Evolutionary conservation across 1,140 invertebrate species (phyloP).

Genomic region (Cephus cinctus): DNA sequence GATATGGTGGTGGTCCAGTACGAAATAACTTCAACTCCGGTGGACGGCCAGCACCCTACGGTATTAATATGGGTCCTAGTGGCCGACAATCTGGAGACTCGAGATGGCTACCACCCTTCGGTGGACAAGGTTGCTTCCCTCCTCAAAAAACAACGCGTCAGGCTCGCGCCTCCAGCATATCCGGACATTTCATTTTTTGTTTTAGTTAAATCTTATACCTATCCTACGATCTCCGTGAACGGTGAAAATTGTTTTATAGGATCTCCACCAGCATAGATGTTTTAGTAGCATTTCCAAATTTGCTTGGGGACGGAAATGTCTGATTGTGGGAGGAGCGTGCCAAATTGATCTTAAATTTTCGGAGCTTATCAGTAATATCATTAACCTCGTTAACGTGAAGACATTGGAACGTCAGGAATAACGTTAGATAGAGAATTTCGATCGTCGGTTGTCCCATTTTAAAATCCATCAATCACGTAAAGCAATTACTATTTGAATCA

Average conservation of each 20-base stretch:
- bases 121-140: constrained; percentile 38
- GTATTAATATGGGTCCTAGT: constrained; percentile 48
- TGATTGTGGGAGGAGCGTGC: constrained; percentile 17
- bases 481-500: too few species aligned
- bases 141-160: constrained; percentile 22
- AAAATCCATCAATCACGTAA: too few species aligned
- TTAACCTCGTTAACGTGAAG: not conserved
- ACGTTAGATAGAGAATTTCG: too few species aligned
- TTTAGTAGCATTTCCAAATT: constrained; percentile 7
- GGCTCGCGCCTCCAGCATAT: constrained; percentile 15
- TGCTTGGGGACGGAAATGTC: too few species aligned
- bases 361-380: constrained; percentile 4
- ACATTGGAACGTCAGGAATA: too few species aligned
- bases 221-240: too few species aligned
- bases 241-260: too few species aligned
- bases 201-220: too few species aligned
- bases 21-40: constrained; percentile 66
- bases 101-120: constrained; percentile 37
- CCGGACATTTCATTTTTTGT: too few species aligned
- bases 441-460: too few species aligned
- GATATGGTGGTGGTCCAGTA: constrained; percentile 69
- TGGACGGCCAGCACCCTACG: constrained; percentile 66
- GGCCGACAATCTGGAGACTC: constrained; percentile 38
- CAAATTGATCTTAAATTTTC: constrained; percentile 11
- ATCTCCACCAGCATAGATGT: too few species aligned